Evolutionary conservation across 2,113 vertebrate species (phyloP).

Genomic region (Ornithorhynchus anatinus): DNA sequence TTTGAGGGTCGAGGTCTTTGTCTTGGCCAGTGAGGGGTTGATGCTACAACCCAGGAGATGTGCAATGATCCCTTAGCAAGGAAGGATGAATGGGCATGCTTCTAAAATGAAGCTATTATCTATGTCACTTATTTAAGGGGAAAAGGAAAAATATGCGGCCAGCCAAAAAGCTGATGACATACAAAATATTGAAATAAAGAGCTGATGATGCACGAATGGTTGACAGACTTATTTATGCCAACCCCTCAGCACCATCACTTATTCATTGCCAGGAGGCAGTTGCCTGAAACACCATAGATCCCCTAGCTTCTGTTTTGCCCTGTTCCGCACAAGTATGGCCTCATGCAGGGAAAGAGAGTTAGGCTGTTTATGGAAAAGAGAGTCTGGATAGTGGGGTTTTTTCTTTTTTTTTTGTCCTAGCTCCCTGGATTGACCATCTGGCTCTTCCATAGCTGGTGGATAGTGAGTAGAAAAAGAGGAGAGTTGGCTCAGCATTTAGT

Average conservation of each 20-base stretch:
- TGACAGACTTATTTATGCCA: constrained; percentile 3
- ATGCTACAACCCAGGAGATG: constrained; percentile 34
- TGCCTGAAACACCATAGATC: neutral
- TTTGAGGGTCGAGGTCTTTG: constrained; percentile 10
- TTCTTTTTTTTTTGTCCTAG: neutral
- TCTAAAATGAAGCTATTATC: constrained; percentile 18
- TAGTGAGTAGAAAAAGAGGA: neutral
- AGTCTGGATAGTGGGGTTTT: neutral
- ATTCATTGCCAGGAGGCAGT: neutral
- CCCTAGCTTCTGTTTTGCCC: too few relatives aligned
- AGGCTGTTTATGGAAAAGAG: neutral
- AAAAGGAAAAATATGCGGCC: constrained; percentile 41
- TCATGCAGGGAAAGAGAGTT: too few relatives aligned
- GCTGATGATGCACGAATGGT: constrained; percentile 22
- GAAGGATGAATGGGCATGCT: constrained; percentile 41
- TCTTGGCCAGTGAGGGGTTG: constrained; percentile 31
- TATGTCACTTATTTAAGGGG: constrained; percentile 36
- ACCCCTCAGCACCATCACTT: neutral
- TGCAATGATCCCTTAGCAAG: constrained; percentile 29
- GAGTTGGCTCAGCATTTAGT: too few relatives aligned
- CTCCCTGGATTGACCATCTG: neutral
- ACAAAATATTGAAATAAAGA: constrained; percentile 56
- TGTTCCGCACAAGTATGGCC: too few relatives aligned
- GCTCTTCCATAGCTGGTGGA: neutral
- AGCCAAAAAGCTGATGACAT: constrained; percentile 35